Percentiles rank a stretch among this genome's conserved stretches.
Evolutionary conservation across 2,888 invertebrate species (phyloP).

Genomic region (Graphium colonna): DNA sequence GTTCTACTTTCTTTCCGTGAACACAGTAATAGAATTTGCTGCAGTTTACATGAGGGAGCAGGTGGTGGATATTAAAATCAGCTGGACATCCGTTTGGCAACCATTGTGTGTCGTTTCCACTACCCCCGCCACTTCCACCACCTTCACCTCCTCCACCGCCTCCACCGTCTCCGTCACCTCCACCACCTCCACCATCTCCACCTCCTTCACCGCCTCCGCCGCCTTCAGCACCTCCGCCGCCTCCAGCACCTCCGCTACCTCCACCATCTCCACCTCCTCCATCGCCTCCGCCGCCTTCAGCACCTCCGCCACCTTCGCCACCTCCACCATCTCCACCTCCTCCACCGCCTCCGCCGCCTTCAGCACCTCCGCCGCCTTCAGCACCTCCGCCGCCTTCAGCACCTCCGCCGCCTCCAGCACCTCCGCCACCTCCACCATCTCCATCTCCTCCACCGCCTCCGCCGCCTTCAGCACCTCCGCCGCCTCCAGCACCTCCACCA

Average conservation of each 20-base stretch:
- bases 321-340: conserved; percentile 12
- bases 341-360: too few relatives aligned
- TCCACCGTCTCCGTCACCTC: conserved; percentile 16
- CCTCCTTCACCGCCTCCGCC: too few relatives aligned
- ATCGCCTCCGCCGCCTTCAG: conserved; percentile 20
- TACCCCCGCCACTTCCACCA: conserved; percentile 4
- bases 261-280: conserved; percentile 1
- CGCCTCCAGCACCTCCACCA: too few relatives aligned
- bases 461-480: too few relatives aligned
- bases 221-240: conserved; percentile 31
- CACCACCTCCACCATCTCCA: too few relatives aligned
- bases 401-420: too few relatives aligned
- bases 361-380: too few relatives aligned
- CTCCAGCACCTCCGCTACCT: conserved; percentile 8
- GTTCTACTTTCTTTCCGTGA: conserved; percentile 35
- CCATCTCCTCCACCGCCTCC: too few relatives aligned
- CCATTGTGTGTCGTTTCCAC: background rate
- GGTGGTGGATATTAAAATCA: conserved; percentile 33
- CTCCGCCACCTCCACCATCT: too few relatives aligned
- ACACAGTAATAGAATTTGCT: conserved; percentile 43
- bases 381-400: too few relatives aligned
- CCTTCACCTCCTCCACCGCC: conserved; percentile 10
- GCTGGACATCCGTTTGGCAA: conserved; percentile 41
- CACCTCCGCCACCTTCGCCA: conserved; percentile 23
- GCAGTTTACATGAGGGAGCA: conserved; percentile 43